A percentile compares a stretch with the other conserved stretches of the same genome.
Conservation (phyloP, 2,113 vertebrate species). For the Boleophthalmus pectinirostris region DNA sequence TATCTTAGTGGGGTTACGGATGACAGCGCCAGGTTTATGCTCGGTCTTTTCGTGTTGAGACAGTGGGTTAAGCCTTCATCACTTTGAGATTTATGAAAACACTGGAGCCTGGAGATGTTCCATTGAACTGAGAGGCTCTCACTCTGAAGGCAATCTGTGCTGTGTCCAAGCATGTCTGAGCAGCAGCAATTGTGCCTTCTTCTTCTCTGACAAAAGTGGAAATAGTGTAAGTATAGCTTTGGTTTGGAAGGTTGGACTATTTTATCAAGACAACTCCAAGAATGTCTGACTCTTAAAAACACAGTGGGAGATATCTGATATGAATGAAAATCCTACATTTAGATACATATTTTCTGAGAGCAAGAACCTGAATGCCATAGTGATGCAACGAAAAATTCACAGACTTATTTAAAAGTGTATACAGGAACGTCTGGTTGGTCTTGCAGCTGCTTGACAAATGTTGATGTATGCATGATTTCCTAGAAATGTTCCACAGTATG, state of each 20-base stretch:
- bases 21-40: conserved; percentile 8
- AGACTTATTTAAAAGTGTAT: no score
- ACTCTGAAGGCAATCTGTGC: neutral
- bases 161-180: conserved; percentile 9
- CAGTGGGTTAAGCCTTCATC: conserved; percentile 44
- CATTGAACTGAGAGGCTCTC: neutral
- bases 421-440: no score
- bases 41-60: conserved; percentile 29
- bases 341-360: neutral
- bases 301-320: neutral
- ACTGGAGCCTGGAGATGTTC: conserved; percentile 6
- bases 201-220: neutral
- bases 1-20: conserved; percentile 4
- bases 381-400: no score
- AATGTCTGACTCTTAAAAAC: neutral
- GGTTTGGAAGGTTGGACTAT: neutral
- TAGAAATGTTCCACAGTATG: no score
- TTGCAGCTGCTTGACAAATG: no score
- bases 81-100: conserved; percentile 19
- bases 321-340: neutral
- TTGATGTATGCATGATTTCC: no score
- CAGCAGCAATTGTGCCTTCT: neutral
- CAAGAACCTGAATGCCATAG: no score
- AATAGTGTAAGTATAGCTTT: neutral
- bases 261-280: neutral